Evolutionary conservation across 2,888 invertebrate genomes (phyloP).

Genomic region (Cistogaster globosa): DNA sequence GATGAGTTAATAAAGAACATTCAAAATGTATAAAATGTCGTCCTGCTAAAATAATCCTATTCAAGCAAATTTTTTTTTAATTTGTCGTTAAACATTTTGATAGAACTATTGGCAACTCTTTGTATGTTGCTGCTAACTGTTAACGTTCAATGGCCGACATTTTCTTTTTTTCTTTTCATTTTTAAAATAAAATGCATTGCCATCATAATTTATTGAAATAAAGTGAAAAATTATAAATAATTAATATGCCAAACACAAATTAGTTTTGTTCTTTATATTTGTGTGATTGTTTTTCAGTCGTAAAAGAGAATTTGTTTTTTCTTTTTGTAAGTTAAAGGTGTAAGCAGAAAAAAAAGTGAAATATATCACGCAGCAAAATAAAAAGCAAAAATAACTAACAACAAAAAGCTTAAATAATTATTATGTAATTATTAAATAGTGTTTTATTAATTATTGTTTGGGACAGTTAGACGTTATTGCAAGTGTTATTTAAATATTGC

Average conservation of each 20-base stretch:
- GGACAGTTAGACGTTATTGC: neutral
- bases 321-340: slow-evolving; percentile 5
- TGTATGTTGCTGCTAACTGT: neutral
- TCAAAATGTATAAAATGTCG: too few relatives aligned
- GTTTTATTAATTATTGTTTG: neutral
- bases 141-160: slow-evolving; percentile 16
- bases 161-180: neutral
- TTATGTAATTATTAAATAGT: slow-evolving; percentile 4
- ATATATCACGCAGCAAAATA: neutral
- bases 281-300: neutral
- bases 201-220: slow-evolving; percentile 31
- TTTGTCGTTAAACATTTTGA: neutral
- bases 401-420: slow-evolving; percentile 1
- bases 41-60: neutral
- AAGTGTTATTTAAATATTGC: too few relatives aligned
- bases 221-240: slow-evolving; percentile 44
- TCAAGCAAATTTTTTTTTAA: neutral
- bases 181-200: slow-evolving; percentile 38
- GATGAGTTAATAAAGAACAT: too few relatives aligned
- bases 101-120: neutral
- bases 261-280: slow-evolving; percentile 39
- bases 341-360: neutral
- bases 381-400: too few relatives aligned
- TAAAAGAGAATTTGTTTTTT: slow-evolving; percentile 26
- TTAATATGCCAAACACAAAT: slow-evolving; percentile 51